Evolutionary conservation across 2,113 vertebrate genomes (phyloP).

Genomic region (Anarhynchus alexandrinus): DNA sequence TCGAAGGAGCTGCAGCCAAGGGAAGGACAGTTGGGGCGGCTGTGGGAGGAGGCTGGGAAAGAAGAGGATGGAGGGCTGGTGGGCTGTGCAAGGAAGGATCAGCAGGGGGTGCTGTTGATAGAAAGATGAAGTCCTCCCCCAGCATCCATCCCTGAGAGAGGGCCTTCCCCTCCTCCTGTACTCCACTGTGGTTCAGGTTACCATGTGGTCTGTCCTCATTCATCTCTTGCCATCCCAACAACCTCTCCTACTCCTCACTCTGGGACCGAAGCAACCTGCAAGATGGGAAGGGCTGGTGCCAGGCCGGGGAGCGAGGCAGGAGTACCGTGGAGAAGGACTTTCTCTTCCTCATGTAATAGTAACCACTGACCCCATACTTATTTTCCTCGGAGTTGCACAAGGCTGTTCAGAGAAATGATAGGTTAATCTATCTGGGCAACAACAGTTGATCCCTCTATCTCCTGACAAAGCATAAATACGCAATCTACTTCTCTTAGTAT

Average conservation of each 20-base stretch:
- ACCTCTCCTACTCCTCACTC: background rate
- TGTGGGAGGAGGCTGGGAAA: background rate
- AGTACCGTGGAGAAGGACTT: background rate
- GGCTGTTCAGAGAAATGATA: background rate
- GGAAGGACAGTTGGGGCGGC: background rate
- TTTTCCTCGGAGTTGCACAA: background rate
- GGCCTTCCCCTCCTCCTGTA: background rate
- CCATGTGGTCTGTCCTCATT: background rate
- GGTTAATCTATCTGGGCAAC: background rate
- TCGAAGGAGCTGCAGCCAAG: rapidly evolving
- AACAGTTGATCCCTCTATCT: background rate
- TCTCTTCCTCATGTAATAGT: background rate
- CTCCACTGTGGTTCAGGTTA: background rate
- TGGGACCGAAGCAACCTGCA: background rate
- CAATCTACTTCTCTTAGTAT: background rate
- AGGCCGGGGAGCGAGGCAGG: background rate
- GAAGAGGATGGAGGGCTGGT: background rate
- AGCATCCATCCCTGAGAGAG: background rate
- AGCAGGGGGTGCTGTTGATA: rapidly evolving
- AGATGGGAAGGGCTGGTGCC: background rate
- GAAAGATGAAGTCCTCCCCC: background rate
- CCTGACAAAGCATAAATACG: background rate
- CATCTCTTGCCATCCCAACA: background rate
- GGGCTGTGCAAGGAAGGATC: background rate
- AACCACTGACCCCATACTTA: background rate